Evolutionary conservation across 35 echinoderm and acorn worm species (phyloP), one percentile per base, ranked within the genome.

Genomic region (Acanthaster planci): DNA sequence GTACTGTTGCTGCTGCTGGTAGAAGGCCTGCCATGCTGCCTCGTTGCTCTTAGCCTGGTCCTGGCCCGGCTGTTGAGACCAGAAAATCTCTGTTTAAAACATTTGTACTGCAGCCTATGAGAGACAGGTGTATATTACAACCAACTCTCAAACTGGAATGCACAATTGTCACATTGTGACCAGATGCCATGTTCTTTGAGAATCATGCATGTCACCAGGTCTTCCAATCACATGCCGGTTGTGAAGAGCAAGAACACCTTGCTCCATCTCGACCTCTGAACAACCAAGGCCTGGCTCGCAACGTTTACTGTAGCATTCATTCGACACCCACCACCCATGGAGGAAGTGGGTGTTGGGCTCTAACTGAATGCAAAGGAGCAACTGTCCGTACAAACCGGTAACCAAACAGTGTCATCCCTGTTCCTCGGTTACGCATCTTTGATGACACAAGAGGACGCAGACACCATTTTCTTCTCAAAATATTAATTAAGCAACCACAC

Each of bases 1-100:
- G 38, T 79, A 52, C 47, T 79, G 77, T 26, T 79, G 77, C 47
- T 79, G 77, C 19, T 79, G 77, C 52, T 89, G 87, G 80, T 89
- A 89, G 87, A 76, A 89, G 39, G 87, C 67, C 40, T 82, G 79
- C 59, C 75, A 67, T 38, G 76, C 51, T n/a, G 75, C 76, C 39
- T 51, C 58, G 10, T 44, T 60, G 37, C 54, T 64, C 64, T 89
- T 89, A 37, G 57, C 51, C 42, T 79, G 76, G 21, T 89, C 87
- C 51, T 87, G 85, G 60, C 55, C 78, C 51, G 37, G 87, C 54
- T 83, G 79, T 51, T 87, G 8, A 1, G 7, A 19, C 0, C 42
- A 47, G 4, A 47, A 47, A 47, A n/a, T n/a, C n/a, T n/a, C n/a
- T n/a, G n/a, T n/a, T n/a, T n/a, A n/a, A n/a, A n/a, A n/a, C n/a